These are phyloP conservation scores for Limnothrissa miodon DNA, from an alignment of 2,113 vertebrate species.

Conservation along the genomic window DNA sequence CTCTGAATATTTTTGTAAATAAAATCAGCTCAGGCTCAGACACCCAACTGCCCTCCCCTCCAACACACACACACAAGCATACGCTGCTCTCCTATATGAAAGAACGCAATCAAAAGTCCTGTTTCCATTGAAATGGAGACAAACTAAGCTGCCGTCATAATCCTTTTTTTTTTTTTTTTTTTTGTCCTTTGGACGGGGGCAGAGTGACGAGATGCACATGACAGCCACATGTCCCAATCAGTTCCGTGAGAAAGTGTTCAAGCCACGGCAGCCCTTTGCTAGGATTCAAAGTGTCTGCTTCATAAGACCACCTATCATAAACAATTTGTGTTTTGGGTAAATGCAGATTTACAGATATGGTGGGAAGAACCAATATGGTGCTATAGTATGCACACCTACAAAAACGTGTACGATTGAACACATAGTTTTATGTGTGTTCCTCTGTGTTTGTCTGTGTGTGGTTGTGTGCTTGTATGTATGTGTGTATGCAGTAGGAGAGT, in stretches of 20 bases:
- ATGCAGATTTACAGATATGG: not conserved
- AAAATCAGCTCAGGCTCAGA: not conserved
- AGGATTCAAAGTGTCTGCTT: not conserved
- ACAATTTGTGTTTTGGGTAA: not conserved
- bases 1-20: not conserved
- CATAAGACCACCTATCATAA: not conserved
- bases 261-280: not conserved
- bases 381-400: not conserved
- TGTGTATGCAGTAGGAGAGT: not conserved
- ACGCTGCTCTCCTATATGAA: not conserved
- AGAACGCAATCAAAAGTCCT: not conserved
- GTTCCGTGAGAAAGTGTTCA: not conserved
- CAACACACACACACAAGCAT: not conserved
- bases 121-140: not conserved
- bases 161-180: too few relatives aligned
- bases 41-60: not conserved
- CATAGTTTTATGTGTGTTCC: not conserved
- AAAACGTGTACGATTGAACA: not conserved
- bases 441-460: not conserved
- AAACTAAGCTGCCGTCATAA: not conserved
- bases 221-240: not conserved
- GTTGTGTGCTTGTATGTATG: not conserved
- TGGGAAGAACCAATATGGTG: not conserved
- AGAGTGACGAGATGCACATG: not conserved
- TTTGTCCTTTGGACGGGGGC: not conserved